Conservation (phyloP, 2,797 vertebrate genomes). For the Muscicapa comitata region DNA sequence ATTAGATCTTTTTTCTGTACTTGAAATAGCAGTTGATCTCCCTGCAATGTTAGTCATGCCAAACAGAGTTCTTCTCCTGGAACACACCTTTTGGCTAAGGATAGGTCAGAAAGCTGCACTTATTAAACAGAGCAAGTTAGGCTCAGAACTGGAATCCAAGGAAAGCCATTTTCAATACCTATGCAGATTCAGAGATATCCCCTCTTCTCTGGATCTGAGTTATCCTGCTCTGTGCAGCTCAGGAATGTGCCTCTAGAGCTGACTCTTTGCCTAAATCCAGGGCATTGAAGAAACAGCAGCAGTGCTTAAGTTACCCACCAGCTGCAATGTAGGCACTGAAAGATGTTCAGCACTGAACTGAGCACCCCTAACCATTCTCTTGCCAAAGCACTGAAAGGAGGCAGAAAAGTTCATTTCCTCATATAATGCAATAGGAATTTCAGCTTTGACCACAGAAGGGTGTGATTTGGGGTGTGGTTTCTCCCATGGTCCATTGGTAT, state of each 20-base stretch:
- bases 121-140: background rate
- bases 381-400: background rate
- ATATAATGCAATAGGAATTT: background rate
- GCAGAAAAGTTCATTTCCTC: background rate
- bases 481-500: rapidly evolving
- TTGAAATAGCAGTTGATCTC: background rate
- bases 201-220: background rate
- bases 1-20: background rate
- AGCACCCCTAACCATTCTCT: background rate
- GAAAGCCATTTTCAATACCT: background rate
- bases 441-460: background rate
- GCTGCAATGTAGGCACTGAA: background rate
- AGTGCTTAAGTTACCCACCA: background rate
- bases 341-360: background rate
- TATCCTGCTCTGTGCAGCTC: background rate
- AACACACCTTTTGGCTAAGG: background rate
- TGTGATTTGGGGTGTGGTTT: background rate
- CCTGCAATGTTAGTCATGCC: background rate
- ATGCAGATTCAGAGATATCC: background rate
- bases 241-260: background rate
- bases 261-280: background rate
- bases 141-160: background rate
- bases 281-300: background rate
- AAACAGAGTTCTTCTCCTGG: background rate
- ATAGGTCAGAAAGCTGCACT: background rate